Evolutionary conservation across 2,888 invertebrate species (phyloP), one percentile per base, ranked within the genome.

Genomic region (Willowsia nigromaculata): DNA sequence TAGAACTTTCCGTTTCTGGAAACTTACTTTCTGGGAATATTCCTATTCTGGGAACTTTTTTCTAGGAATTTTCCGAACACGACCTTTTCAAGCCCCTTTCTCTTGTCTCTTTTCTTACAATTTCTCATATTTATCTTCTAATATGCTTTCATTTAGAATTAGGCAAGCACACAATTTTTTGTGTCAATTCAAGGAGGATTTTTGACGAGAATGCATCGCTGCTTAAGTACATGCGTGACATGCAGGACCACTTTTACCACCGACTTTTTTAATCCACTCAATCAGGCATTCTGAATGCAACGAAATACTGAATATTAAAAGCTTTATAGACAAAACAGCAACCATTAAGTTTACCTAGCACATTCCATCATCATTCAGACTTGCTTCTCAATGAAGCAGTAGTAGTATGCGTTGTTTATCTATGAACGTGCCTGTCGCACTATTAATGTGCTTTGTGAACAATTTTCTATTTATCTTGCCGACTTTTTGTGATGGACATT

Each of bases 51-150:
- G n/a, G n/a, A n/a, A n/a, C n/a, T n/a, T n/a, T n/a, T n/a, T n/a
- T n/a, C n/a, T n/a, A n/a, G n/a, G n/a, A n/a, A n/a, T n/a, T n/a
- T n/a, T n/a, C n/a, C n/a, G n/a, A n/a, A n/a, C n/a, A n/a, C n/a
- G n/a, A 87, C 86, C 86, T 56, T 71, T 81, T 81, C 62, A 80
- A 87, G 47, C 11, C 15, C 47, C 81, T 81, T 81, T 81, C 56
- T 86, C 68, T 87, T 50, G 78, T 56, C 15, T 85, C 65, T 78
- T 65, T 37, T 56, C 25, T 56, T 56, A 56, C n/a, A 40, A 43
- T 71, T 71, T 22, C 18, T 9, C 53, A 11, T 65, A 27, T 47
- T 33, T n/a, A 43, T 78, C 65, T 50, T 83, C 74, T 47, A 27
- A 25, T 6, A 74, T 74, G 11, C 74, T 47, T 43, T 71, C 71